Percentiles rank a stretch among this genome's conserved stretches.
Evolutionary conservation across 2,888 invertebrate genomes (phyloP).

Genomic region (Clunio marinus): DNA sequence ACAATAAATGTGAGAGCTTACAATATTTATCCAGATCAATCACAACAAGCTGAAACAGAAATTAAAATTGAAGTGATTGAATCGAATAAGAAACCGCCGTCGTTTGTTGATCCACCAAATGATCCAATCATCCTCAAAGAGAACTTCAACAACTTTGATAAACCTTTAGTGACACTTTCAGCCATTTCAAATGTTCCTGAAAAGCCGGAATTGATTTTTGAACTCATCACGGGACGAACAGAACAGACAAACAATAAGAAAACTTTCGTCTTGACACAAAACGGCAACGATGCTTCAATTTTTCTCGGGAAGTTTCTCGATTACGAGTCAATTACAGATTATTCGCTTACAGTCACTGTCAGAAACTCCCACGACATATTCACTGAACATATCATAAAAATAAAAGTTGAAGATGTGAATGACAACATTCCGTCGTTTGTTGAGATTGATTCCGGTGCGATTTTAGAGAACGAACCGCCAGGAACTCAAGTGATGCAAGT

Average conservation of each 20-base stretch:
- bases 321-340: slow-evolving; percentile 79
- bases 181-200: slow-evolving; percentile 76
- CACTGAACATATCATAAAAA: slow-evolving; percentile 71
- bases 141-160: slow-evolving; percentile 67
- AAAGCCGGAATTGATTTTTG: slow-evolving; percentile 70
- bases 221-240: slow-evolving; percentile 75
- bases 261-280: slow-evolving; percentile 66
- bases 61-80: slow-evolving; percentile 81
- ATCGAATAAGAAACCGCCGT: slow-evolving; percentile 80
- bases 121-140: slow-evolving; percentile 66
- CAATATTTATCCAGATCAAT: slow-evolving; percentile 48
- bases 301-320: slow-evolving; percentile 73
- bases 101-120: slow-evolving; percentile 61
- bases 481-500: slow-evolving; percentile 84
- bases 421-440: slow-evolving; percentile 86
- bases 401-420: slow-evolving; percentile 81
- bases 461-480: slow-evolving; percentile 76
- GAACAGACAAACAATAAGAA: slow-evolving; percentile 80
- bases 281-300: slow-evolving; percentile 67
- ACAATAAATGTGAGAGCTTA: slow-evolving; percentile 50
- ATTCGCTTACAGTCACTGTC: slow-evolving; percentile 76
- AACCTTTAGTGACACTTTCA: slow-evolving; percentile 64
- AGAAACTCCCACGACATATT: slow-evolving; percentile 76
- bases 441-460: slow-evolving; percentile 74
- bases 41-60: slow-evolving; percentile 65